Percentiles rank a stretch among this genome's conserved stretches.
Conservation (phyloP, 1,140 invertebrate genomes). For the Colletes gigas region DNA sequence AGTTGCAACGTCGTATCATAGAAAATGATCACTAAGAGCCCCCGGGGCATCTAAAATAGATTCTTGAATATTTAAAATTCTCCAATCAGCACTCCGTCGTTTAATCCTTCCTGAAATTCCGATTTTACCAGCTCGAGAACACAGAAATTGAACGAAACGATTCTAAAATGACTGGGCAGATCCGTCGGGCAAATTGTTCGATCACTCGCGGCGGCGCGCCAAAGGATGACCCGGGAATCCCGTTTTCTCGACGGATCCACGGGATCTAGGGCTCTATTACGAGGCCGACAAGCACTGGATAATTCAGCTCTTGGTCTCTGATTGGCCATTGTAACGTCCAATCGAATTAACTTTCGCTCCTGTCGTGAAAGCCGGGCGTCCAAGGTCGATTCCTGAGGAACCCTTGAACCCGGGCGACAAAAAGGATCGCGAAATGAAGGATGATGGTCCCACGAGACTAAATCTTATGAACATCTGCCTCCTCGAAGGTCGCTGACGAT, state of each 20-base stretch:
- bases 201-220: slow-evolving; percentile 44
- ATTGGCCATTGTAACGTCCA: slow-evolving; percentile 52
- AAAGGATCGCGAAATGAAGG: background rate
- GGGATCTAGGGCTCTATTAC: slow-evolving; percentile 9
- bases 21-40: too few species aligned
- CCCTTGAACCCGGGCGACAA: slow-evolving; percentile 8
- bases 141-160: background rate
- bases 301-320: slow-evolving; percentile 49
- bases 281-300: slow-evolving; percentile 37
- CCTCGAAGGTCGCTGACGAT: background rate
- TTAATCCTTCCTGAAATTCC: too few species aligned
- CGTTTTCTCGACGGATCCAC: slow-evolving; percentile 45
- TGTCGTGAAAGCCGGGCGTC: background rate
- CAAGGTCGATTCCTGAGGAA: background rate
- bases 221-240: slow-evolving; percentile 56
- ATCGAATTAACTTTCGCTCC: slow-evolving; percentile 36
- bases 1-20: too few species aligned
- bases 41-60: too few species aligned
- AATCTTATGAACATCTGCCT: background rate
- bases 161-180: slow-evolving; percentile 31
- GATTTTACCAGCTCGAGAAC: background rate
- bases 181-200: slow-evolving; percentile 57
- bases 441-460: background rate
- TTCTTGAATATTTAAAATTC: too few species aligned
- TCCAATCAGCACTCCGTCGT: too few species aligned